These are phyloP conservation scores for Oxygymnocypris stewartii DNA, from an alignment of 2,113 vertebrate species.

Conservation along the genomic window DNA sequence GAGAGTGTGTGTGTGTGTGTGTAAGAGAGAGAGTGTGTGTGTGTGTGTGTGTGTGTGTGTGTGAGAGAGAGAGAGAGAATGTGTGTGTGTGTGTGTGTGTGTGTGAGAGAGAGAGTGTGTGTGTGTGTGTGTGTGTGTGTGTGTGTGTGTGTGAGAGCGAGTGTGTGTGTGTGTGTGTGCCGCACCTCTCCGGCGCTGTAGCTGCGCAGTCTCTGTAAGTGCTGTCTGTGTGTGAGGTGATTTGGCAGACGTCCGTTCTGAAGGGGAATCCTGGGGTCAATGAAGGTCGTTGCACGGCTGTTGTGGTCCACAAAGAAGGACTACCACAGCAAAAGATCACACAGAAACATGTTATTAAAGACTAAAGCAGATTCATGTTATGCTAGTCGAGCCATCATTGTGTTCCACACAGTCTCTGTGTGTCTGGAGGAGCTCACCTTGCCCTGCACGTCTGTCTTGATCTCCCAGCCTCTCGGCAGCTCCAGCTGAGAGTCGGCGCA, in stretches of 20 bases:
- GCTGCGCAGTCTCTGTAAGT: constrained; percentile 94
- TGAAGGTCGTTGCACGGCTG: constrained; percentile 95
- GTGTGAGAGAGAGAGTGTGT: too few relatives aligned
- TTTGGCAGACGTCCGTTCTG: constrained; percentile 91
- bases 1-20: too few relatives aligned
- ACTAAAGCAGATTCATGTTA: too few relatives aligned
- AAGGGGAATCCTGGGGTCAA: constrained; percentile 94
- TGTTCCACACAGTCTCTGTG: neutral
- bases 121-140: too few relatives aligned
- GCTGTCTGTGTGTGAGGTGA: constrained; percentile 91
- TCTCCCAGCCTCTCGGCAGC: constrained; percentile 95
- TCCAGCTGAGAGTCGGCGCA: constrained; percentile 91
- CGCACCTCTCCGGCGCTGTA: constrained; percentile 97
- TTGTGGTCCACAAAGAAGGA: constrained; percentile 99
- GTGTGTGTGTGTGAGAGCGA: neutral
- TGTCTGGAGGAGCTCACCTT: constrained; percentile 77
- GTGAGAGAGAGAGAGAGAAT: too few relatives aligned
- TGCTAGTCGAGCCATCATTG: neutral
- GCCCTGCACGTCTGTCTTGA: constrained; percentile 95
- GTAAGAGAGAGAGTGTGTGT: too few relatives aligned
- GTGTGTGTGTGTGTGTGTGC: neutral
- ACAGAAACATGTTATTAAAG: neutral
- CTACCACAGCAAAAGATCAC: constrained; percentile 65
- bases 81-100: too few relatives aligned
- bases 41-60: too few relatives aligned